A percentile compares a stretch with the other conserved stretches of the same genome.
phyloP scores from a whole-genome alignment of 1,140 invertebrate genomes.

The Drosophila oshimai region DNA sequence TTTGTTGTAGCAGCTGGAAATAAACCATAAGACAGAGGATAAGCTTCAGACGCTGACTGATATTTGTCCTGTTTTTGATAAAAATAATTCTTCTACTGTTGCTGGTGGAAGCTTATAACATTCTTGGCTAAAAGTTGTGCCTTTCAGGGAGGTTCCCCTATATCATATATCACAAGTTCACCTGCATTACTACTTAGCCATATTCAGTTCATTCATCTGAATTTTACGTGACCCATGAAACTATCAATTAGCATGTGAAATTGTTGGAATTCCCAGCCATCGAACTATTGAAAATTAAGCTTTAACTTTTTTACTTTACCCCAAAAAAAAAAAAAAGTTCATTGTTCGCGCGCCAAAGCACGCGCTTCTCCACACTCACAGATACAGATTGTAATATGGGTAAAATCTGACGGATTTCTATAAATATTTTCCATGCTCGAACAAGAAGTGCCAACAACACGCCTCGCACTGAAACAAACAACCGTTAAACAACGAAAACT shows the following conservation, averaged over 20 bases:
- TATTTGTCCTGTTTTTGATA: no score
- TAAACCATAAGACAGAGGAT: not conserved
- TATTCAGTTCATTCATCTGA: conserved; percentile 31
- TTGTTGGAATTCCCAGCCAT: conserved; percentile 48
- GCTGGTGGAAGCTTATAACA: no score
- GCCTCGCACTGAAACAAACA: conserved; percentile 61
- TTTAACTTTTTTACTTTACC: conserved; percentile 25
- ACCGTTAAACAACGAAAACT: conserved; percentile 80
- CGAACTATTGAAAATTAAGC: conserved; percentile 36
- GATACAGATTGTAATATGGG: conserved; percentile 40
- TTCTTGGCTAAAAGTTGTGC: no score
- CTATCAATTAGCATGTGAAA: conserved; percentile 56
- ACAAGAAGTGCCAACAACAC: conserved; percentile 55
- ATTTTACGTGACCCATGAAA: conserved; percentile 26
- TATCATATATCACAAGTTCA: not conserved
- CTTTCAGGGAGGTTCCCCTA: no score
- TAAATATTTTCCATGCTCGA: conserved; percentile 64
- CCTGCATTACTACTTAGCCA: not conserved
- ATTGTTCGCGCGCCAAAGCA: conserved; percentile 41
- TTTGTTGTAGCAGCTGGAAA: conserved; percentile 20
- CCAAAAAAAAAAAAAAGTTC: conserved; percentile 29
- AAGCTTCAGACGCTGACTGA: not conserved
- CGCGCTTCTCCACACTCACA: conserved; percentile 14
- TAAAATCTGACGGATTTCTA: conserved; percentile 57
- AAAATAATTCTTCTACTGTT: no score